A percentile compares a stretch with the other conserved stretches of the same genome.
phyloP scores from a whole-genome alignment of 1,140 invertebrate species.

The Bombus polaris region DNA sequence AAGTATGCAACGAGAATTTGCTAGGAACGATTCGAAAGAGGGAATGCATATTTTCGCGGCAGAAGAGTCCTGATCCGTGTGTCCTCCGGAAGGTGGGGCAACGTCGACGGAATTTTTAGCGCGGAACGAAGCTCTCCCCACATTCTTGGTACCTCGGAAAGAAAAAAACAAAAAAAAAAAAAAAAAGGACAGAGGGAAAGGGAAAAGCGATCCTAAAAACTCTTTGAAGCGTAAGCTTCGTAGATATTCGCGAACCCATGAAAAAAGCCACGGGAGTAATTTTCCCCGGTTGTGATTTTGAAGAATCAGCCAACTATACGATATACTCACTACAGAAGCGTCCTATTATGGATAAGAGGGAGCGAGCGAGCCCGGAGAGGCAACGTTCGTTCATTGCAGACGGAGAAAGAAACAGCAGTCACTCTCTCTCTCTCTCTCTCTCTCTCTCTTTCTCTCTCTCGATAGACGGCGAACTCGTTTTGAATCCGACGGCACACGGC shows the following conservation, averaged over 20 bases:
- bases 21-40: not conserved
- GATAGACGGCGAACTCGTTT: slow-evolving; percentile 61
- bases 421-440: not conserved
- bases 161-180: not conserved
- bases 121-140: not conserved
- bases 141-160: not conserved
- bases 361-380: not conserved
- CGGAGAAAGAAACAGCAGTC: not conserved
- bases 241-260: slow-evolving; percentile 5
- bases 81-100: not conserved
- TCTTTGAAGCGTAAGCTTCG: slow-evolving; percentile 10
- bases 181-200: not conserved
- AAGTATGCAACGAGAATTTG: no score
- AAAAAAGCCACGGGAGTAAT: slow-evolving; percentile 36
- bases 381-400: not conserved
- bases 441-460: not conserved
- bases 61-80: not conserved
- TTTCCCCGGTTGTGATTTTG: slow-evolving; percentile 48
- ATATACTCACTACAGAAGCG: slow-evolving; percentile 25
- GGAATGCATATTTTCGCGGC: not conserved
- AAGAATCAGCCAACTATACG: slow-evolving; percentile 42
- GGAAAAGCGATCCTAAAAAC: slow-evolving; percentile 10
- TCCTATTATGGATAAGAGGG: slow-evolving; percentile 37
- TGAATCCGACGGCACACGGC: slow-evolving; percentile 19
- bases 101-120: not conserved